Conservation (phyloP, 2,888 invertebrate species). For the Dynastes grantii region DNA sequence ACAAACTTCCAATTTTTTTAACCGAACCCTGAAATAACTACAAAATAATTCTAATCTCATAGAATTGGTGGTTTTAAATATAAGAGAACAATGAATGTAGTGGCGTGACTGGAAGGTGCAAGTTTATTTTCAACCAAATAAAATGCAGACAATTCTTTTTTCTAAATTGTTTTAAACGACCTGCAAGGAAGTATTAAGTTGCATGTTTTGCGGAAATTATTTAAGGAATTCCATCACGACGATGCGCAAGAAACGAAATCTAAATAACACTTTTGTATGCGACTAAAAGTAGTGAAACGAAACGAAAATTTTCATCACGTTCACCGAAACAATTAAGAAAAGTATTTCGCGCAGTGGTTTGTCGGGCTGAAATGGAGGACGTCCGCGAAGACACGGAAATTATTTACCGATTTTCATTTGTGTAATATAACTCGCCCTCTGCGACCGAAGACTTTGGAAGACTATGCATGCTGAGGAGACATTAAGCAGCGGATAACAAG, state of each 20-base stretch:
- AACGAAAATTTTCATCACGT: conserved; percentile 39
- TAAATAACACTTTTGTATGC: conserved; percentile 33
- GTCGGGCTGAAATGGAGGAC: conserved; percentile 1
- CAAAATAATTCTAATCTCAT: no score
- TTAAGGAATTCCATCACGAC: conserved; percentile 27
- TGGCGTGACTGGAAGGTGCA: conserved; percentile 6
- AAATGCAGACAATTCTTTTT: conserved; percentile 29
- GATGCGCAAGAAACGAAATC: conserved; percentile 31
- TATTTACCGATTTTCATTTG: conserved; percentile 42
- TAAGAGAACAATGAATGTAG: background rate
- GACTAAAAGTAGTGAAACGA: conserved; percentile 23
- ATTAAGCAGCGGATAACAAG: conserved; percentile 58
- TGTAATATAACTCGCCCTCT: conserved; percentile 29
- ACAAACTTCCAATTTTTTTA: no score
- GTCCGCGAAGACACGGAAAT: conserved; percentile 39
- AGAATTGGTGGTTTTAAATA: no score
- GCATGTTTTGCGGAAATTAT: conserved; percentile 33
- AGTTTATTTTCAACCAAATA: conserved; percentile 13
- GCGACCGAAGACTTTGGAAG: conserved; percentile 29
- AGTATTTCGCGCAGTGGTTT: conserved; percentile 23
- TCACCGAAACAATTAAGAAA: conserved; percentile 40
- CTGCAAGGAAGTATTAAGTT: conserved; percentile 26
- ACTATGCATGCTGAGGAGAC: conserved; percentile 56
- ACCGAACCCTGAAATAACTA: no score
- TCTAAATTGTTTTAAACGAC: conserved; percentile 34